phyloP scores from a whole-genome alignment of 2,797 vertebrate genomes.

The Trichosurus vulpecula region DNA sequence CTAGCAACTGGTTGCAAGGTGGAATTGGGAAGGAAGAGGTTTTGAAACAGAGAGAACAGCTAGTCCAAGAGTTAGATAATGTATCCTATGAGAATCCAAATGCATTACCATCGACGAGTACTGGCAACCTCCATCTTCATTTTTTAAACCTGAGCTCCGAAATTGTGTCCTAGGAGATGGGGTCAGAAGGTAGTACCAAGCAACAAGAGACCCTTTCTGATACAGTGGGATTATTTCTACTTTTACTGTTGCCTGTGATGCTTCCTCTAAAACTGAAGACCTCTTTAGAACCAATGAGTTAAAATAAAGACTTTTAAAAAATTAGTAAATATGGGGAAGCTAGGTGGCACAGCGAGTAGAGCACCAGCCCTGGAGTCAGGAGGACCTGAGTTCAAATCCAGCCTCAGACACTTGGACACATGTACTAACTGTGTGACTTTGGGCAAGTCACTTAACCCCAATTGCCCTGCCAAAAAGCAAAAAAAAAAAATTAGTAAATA shows the following conservation, averaged over 20 bases:
- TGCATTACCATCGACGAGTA: not conserved
- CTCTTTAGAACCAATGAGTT: constrained; percentile 14
- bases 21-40: constrained; percentile 2
- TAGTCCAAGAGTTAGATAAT: not conserved
- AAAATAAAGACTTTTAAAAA: constrained; percentile 10
- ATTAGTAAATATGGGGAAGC: constrained; percentile 11
- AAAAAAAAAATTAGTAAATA: constrained; percentile 19
- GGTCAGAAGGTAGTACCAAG: not conserved
- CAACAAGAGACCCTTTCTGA: not conserved
- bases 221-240: not conserved
- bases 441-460: too few species aligned
- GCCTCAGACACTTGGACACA: too few species aligned
- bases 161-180: constrained; percentile 13
- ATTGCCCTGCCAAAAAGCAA: too few species aligned
- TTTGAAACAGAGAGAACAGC: constrained; percentile 35
- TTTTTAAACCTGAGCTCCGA: constrained; percentile 6
- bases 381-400: too few species aligned
- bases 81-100: constrained; percentile 29
- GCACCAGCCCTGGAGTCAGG: too few species aligned
- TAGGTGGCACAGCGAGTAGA: too few species aligned
- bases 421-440: too few species aligned
- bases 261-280: not conserved
- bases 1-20: constrained; percentile 33
- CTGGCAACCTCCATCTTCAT: constrained; percentile 26
- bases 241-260: not conserved